Evolutionary conservation across 2,888 invertebrate species (phyloP).

Genomic region (Aricia artaxerxes): DNA sequence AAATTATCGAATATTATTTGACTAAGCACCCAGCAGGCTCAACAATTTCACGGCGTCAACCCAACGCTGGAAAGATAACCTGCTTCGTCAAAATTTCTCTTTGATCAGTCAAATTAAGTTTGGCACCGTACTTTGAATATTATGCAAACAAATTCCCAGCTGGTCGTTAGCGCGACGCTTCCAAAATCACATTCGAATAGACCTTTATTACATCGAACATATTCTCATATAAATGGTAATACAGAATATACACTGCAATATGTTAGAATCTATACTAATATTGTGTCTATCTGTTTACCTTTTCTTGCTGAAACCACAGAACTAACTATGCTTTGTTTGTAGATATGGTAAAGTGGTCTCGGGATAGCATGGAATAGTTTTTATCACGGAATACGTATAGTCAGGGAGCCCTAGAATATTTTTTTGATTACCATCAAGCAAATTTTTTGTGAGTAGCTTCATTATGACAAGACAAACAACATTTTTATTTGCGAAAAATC

Average conservation of each 20-base stretch:
- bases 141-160: constrained; percentile 14
- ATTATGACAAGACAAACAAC: no score
- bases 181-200: neutral
- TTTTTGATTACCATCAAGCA: no score
- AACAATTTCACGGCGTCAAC: neutral
- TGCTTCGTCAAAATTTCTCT: constrained; percentile 2
- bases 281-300: no score
- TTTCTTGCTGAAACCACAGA: no score
- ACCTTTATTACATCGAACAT: neutral
- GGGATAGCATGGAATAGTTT: no score
- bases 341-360: no score
- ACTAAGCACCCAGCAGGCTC: neutral
- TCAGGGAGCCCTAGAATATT: no score
- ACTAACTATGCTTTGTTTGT: no score
- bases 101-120: constrained; percentile 26
- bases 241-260: neutral
- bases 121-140: constrained; percentile 8
- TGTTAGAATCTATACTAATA: neutral
- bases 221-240: neutral
- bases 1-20: neutral
- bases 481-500: no score
- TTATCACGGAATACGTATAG: no score
- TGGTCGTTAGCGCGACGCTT: constrained; percentile 2
- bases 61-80: neutral
- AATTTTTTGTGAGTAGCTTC: no score